phyloP scores from a whole-genome alignment of 1,140 invertebrate genomes.

The Tachypleus tridentatus region DNA sequence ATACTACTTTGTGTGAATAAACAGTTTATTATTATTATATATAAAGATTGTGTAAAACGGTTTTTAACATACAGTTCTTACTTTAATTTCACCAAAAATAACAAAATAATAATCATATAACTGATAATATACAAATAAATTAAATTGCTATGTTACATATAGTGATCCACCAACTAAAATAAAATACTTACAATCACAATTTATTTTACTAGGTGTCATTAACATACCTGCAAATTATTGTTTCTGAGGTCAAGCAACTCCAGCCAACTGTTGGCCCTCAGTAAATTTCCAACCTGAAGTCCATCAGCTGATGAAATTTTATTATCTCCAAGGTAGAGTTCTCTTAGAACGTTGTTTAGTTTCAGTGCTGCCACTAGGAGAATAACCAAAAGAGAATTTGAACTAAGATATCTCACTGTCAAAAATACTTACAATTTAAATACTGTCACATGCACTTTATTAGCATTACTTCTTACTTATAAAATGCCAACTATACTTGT shows the following conservation, averaged over 20 bases:
- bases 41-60: too few relatives aligned
- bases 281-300: conserved; percentile 55
- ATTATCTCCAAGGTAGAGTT: conserved; percentile 73
- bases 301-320: conserved; percentile 59
- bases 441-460: conserved; percentile 16
- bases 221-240: conserved; percentile 36
- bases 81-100: too few relatives aligned
- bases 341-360: conserved; percentile 59
- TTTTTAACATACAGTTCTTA: too few relatives aligned
- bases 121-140: too few relatives aligned
- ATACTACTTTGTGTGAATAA: too few relatives aligned
- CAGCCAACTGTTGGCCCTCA: conserved; percentile 53
- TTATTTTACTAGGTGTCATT: conserved; percentile 33
- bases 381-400: conserved; percentile 15
- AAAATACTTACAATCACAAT: conserved; percentile 19
- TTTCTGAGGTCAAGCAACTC: conserved; percentile 62
- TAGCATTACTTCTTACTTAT: not conserved
- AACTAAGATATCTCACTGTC: not conserved
- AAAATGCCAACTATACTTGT: not conserved
- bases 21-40: too few relatives aligned
- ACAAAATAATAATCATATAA: too few relatives aligned
- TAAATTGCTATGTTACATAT: too few relatives aligned
- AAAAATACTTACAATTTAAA: not conserved
- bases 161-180: too few relatives aligned
- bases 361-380: conserved; percentile 60